Evolutionary conservation across 2,888 invertebrate genomes (phyloP).

Genomic region (Dynastes tityus): DNA sequence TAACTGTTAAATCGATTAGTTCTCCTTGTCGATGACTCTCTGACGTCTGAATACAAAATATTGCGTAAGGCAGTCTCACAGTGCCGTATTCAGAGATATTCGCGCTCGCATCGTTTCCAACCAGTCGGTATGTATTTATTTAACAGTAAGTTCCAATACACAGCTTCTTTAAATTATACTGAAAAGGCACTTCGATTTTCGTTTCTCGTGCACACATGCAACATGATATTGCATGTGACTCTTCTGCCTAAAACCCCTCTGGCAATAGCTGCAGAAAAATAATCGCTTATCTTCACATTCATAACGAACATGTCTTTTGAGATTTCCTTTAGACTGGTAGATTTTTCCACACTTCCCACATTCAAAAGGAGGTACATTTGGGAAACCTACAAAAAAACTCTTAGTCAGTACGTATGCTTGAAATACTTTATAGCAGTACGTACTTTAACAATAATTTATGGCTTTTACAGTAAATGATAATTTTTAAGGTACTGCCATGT

Average conservation of each 20-base stretch:
- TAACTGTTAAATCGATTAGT: no score
- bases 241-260: conserved; percentile 45
- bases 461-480: not conserved
- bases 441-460: not conserved
- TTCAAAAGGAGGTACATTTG: conserved; percentile 1
- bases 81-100: no score
- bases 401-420: conserved; percentile 5
- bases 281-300: conserved; percentile 48
- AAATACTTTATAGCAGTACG: not conserved
- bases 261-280: conserved; percentile 45
- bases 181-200: conserved; percentile 22
- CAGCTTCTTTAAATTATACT: not conserved
- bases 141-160: not conserved
- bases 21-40: no score
- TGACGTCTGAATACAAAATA: no score
- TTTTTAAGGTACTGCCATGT: no score
- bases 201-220: conserved; percentile 30
- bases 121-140: not conserved
- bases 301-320: conserved; percentile 52
- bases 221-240: conserved; percentile 35
- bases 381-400: conserved; percentile 36
- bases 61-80: no score
- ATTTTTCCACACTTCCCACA: conserved; percentile 31
- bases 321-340: conserved; percentile 52
- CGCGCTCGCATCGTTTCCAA: no score